A percentile compares a stretch with the other conserved stretches of the same genome.
Conservation (phyloP, 2,797 vertebrate genomes). For the Pantherophis vulpinus region DNA sequence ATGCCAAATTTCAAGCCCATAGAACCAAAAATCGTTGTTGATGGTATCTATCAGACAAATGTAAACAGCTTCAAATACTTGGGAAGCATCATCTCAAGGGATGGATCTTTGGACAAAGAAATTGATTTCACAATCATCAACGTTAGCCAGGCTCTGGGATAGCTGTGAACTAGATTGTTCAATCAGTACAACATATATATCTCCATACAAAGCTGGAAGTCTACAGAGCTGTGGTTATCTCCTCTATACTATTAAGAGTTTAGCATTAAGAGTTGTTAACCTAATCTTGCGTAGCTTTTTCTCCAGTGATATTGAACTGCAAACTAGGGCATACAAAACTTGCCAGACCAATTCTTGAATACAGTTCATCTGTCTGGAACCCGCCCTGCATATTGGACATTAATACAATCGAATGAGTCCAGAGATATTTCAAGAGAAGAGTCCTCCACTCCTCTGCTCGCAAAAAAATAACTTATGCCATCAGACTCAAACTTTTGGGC, state of each 20-base stretch:
- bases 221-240: neutral
- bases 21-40: neutral
- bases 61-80: neutral
- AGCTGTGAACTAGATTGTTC: neutral
- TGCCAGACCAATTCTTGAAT: no score
- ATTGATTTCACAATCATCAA: neutral
- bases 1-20: neutral
- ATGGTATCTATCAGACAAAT: neutral
- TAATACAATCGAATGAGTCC: no score
- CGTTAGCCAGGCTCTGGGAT: neutral
- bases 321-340: no score
- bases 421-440: no score
- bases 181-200: neutral
- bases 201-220: neutral
- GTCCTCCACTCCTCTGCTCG: no score
- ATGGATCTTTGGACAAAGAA: neutral
- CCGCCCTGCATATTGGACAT: no score
- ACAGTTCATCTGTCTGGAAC: no score
- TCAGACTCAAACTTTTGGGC: no score
- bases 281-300: no score
- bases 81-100: neutral
- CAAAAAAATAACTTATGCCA: no score
- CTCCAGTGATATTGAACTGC: no score
- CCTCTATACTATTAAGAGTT: neutral
- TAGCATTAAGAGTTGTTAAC: no score